These are phyloP conservation scores for Proisotoma minuta DNA, from an alignment of 2,888 invertebrate species.

Conservation along the genomic window DNA sequence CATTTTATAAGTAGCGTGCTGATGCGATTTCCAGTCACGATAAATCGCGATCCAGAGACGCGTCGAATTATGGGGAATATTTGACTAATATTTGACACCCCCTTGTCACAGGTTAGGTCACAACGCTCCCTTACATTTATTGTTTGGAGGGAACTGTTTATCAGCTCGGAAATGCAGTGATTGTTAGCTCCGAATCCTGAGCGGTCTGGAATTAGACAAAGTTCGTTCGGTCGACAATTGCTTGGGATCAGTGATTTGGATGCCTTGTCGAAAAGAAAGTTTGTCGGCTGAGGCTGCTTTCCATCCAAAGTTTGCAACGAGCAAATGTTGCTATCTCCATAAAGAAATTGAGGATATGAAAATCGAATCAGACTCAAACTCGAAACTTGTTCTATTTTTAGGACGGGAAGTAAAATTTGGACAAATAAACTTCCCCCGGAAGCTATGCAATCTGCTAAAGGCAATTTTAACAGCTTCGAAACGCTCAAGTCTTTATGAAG, in stretches of 20 bases:
- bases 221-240: conserved; percentile 8
- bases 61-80: conserved; percentile 29
- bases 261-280: conserved; percentile 23
- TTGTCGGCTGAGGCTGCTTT: conserved; percentile 7
- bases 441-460: conserved; percentile 38
- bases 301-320: background rate
- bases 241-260: conserved; percentile 14
- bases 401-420: conserved; percentile 33
- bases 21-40: conserved; percentile 31
- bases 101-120: conserved; percentile 25
- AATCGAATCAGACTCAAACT: conserved; percentile 22
- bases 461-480: conserved; percentile 31
- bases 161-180: conserved; percentile 25
- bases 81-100: conserved; percentile 11
- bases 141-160: conserved; percentile 17
- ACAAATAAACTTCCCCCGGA: conserved; percentile 23
- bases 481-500: conserved; percentile 18
- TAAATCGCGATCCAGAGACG: conserved; percentile 28
- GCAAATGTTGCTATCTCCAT: conserved; percentile 24
- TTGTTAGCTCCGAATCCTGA: conserved; percentile 24
- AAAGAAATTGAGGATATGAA: conserved; percentile 32
- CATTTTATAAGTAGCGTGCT: conserved; percentile 39
- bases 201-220: conserved; percentile 29
- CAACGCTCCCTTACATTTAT: conserved; percentile 20
- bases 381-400: conserved; percentile 6